Conservation (phyloP, 2,797 vertebrate genomes). For the Capromys pilorides region DNA sequence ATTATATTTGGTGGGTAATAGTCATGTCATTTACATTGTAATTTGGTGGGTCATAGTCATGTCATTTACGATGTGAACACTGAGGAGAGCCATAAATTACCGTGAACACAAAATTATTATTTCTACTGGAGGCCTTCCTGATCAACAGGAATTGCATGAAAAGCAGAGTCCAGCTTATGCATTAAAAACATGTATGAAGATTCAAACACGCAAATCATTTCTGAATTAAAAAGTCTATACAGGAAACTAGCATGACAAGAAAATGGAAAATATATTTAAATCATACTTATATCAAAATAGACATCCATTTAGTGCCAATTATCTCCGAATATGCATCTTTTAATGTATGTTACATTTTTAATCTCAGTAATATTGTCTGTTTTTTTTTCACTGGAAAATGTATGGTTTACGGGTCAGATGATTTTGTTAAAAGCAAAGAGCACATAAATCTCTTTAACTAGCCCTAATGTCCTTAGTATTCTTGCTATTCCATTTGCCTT, state of each 20-base stretch:
- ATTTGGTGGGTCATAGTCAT: not conserved
- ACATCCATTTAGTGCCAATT: not conserved
- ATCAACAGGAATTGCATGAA: conserved; percentile 8
- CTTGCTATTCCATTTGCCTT: not conserved
- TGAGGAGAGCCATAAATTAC: conserved; percentile 30
- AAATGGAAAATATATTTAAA: not conserved
- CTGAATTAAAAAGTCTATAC: not conserved
- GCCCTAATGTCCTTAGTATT: not conserved
- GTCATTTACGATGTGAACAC: not conserved
- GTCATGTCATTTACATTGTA: not conserved
- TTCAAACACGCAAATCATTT: not conserved
- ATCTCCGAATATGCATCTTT: not conserved
- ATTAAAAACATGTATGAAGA: not conserved
- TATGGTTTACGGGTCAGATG: not conserved
- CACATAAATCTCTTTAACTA: not conserved
- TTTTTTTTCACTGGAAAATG: not conserved
- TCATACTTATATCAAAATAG: not conserved
- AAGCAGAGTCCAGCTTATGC: not conserved
- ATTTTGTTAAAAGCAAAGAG: conserved; percentile 5
- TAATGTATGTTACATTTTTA: conserved; percentile 17
- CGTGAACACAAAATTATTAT: not conserved
- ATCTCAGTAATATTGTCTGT: not conserved
- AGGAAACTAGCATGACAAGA: not conserved
- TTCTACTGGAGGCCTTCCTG: not conserved
- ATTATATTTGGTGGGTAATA: conserved; percentile 52